Base-by-base conservation (phyloP, 2,113 vertebrate genomes). In the Ptilonorhynchus violaceus region DNA sequence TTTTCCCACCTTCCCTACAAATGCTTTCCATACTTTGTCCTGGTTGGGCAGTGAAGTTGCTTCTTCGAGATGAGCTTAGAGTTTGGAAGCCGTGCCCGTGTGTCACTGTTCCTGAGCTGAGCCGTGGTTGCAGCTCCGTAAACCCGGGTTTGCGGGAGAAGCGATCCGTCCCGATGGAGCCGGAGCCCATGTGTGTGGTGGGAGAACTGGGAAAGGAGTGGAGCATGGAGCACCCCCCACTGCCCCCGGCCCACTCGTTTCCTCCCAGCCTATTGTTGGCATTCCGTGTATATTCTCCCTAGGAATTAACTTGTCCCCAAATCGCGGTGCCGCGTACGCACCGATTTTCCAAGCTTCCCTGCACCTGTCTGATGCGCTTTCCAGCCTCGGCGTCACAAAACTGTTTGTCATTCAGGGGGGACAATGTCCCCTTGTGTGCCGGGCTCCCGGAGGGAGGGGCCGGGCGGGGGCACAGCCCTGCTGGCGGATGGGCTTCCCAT, bases 281-380 rank as follows among this genome's bases (percentile, higher is more conserved):
- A 1, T 62, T 64, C 17, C 5, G 0, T 50, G 76, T 44, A 4
- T 15, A 0, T 83, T 88, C 74, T 93, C 63, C 42, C 47, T 5
- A 14, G 91, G 79, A 83, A 88, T 60, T 41, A 73, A 73, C 86
- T 50, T 1, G 76, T 87, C 49, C 79, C 89, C 12, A 55, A 44
- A 10, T 3, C 4, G 46, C 10, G 4, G 86, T 12, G 76, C 25
- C 46, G 39, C 3, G 83, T 4, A 23, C 42, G 10, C 88, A 6
- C 85, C 55, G 5, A 92, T 96, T 97, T 96, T 94, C 69, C 95
- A 94, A 92, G 96, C 93, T 96, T 93, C 88, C 84, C 41, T 96
- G 94, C 95, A 97, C 95, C 92, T 97, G 96, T 93, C 92, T 85
- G 84, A 93, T 89, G 93, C 46, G 6, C 92, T 97, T 81, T 89